phyloP scores from a whole-genome alignment of 2,888 invertebrate genomes.

The Dendrolimus pini region DNA sequence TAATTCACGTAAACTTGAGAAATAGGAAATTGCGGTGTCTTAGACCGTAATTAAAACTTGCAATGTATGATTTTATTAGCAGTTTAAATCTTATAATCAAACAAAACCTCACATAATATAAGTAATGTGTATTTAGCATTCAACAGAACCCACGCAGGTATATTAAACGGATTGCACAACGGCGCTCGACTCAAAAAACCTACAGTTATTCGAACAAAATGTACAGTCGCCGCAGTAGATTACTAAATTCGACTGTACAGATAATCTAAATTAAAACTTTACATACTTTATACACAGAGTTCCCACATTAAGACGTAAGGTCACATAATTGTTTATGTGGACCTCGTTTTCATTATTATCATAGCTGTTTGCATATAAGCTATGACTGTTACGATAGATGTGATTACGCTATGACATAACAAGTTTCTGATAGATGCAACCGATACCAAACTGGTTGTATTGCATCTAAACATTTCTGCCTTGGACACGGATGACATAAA shows the following conservation, averaged over 20 bases:
- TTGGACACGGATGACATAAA: constrained; percentile 52
- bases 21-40: not conserved
- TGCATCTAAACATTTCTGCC: constrained; percentile 40
- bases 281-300: constrained; percentile 39
- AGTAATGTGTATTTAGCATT: not conserved
- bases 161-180: constrained; percentile 12
- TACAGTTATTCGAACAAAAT: constrained; percentile 30
- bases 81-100: not conserved
- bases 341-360: constrained; percentile 15
- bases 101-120: not conserved
- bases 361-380: constrained; percentile 20
- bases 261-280: constrained; percentile 53
- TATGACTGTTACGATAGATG: constrained; percentile 15
- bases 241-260: constrained; percentile 31
- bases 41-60: not conserved
- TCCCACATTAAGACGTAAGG: constrained; percentile 65
- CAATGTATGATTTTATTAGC: too few species aligned
- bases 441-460: constrained; percentile 30
- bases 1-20: not conserved
- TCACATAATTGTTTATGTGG: constrained; percentile 21
- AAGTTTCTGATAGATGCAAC: constrained; percentile 23
- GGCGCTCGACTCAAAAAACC: constrained; percentile 16
- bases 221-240: constrained; percentile 33
- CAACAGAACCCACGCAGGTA: not conserved
- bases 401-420: constrained; percentile 36